Conservation (phyloP, 2,797 vertebrate species). For the Pampus argenteus region DNA sequence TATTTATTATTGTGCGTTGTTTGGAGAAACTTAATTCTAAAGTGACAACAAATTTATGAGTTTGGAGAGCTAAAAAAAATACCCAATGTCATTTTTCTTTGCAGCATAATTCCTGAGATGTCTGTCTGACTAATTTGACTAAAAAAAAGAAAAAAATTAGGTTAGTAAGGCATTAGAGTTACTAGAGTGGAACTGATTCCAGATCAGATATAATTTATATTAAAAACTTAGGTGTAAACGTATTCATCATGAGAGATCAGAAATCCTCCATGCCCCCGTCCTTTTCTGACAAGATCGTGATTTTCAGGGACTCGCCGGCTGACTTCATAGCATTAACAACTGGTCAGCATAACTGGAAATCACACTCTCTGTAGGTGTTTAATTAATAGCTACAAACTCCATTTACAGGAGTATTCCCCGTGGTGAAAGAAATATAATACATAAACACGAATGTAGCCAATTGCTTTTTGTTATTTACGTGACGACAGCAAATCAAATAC, state of each 20-base stretch:
- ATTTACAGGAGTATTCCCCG: constrained; percentile 56
- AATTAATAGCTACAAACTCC: constrained; percentile 70
- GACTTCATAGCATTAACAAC: constrained; percentile 49
- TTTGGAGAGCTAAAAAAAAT: constrained; percentile 32
- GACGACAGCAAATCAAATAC: constrained; percentile 18
- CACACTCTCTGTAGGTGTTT: constrained; percentile 72
- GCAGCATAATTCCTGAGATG: constrained; percentile 32
- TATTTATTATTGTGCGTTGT: constrained; percentile 34
- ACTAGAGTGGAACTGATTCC: constrained; percentile 78
- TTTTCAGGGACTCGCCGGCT: constrained; percentile 66
- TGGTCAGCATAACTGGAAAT: constrained; percentile 68
- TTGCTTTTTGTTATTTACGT: constrained; percentile 45
- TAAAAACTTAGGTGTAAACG: constrained; percentile 77
- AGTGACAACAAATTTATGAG: constrained; percentile 46
- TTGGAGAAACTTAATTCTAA: constrained; percentile 45
- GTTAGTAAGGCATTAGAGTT: constrained; percentile 69
- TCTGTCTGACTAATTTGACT: constrained; percentile 67
- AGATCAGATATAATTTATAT: constrained; percentile 80
- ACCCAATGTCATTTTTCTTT: constrained; percentile 36
- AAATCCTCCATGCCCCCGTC: constrained; percentile 65
- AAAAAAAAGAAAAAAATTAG: constrained; percentile 78
- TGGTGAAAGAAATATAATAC: constrained; percentile 13
- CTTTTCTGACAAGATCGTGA: constrained; percentile 64
- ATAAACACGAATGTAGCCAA: constrained; percentile 29
- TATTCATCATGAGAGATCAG: constrained; percentile 76